Base-by-base conservation (phyloP, 1,140 invertebrate species). In the Drosophila albomicans region DNA sequence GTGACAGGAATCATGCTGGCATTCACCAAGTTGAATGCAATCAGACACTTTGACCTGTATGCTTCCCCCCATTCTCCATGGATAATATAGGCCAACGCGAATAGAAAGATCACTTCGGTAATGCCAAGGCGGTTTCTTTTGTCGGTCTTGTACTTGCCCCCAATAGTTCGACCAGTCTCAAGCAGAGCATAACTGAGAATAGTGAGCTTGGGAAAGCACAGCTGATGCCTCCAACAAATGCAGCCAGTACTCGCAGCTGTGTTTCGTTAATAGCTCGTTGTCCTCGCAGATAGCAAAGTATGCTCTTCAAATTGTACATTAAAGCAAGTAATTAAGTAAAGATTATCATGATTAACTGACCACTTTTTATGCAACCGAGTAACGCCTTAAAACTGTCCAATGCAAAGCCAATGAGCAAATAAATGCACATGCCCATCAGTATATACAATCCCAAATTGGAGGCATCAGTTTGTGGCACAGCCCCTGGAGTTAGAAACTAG, bases 401-500 rank as follows among this genome's bases (percentile, higher is more conserved):
- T 2, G 64, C 63, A 0, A 89, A 30, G 15, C 85, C 85, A 43
- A 82, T 67, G 0, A 77, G 7, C 8, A 80, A 59, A 25, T 25
- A 25, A 0, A 3, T 25, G 3, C 20, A 0, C 20, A 25, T 20
- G 0, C 3, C 3, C 20, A 3, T 3, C 20, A 73, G 1, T 0
- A 85, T 41, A 54, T 78, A 56, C 6, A 41, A 11, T 0, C 11
- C 8, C 15, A 77, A 63, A 11, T 46, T 10, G 0, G 13, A 3
- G 10, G 7, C 5, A 28, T 15, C n/a, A 3, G 30, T n/a, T 6
- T 7, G 7, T 5, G 52, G 11, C 7, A 45, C 4, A 5, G 51
- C 0, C 16, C 72, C 75, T 3, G 79, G 77, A 3, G 41, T n/a
- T 45, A 89, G 28, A 11, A 80, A 82, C 82, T 82, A 88, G 61